Evolutionary conservation across 2,797 vertebrate genomes (phyloP).

Genomic region (Coregonus sp.): DNA sequence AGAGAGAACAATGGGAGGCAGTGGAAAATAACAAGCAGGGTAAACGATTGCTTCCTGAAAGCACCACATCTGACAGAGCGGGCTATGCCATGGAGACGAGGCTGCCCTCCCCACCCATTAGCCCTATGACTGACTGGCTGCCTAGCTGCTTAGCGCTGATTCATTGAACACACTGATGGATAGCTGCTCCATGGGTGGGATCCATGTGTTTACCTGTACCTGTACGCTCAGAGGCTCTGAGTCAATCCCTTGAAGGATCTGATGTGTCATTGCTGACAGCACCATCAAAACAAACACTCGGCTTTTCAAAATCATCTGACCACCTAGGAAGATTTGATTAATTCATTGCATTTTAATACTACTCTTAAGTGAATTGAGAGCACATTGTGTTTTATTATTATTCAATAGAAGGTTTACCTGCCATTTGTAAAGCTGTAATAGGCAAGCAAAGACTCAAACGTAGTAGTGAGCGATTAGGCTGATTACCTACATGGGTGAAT

Average conservation of each 20-base stretch:
- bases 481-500: conserved; percentile 67
- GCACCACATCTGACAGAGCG: conserved; percentile 66
- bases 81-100: conserved; percentile 55
- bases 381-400: neutral
- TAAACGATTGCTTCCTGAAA: conserved; percentile 74
- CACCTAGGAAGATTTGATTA: conserved; percentile 41
- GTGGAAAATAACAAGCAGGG: conserved; percentile 46
- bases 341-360: conserved; percentile 41
- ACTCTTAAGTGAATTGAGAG: conserved; percentile 29
- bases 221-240: conserved; percentile 66
- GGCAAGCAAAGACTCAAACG: neutral
- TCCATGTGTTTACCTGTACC: conserved; percentile 72
- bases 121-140: conserved; percentile 61
- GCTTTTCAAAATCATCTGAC: conserved; percentile 50
- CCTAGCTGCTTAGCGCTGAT: conserved; percentile 51
- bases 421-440: neutral
- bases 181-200: conserved; percentile 71
- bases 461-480: conserved; percentile 48
- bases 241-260: conserved; percentile 66
- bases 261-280: conserved; percentile 73
- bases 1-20: conserved; percentile 54
- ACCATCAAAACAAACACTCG: conserved; percentile 67
- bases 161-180: conserved; percentile 66
- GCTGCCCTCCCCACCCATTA: conserved; percentile 69
- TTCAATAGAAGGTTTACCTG: neutral